Percentiles rank a stretch among this genome's conserved stretches.
These are phyloP conservation scores for Pseudochaenichthys georgianus DNA, from an alignment of 2,797 vertebrate genomes.

Conservation along the genomic window DNA sequence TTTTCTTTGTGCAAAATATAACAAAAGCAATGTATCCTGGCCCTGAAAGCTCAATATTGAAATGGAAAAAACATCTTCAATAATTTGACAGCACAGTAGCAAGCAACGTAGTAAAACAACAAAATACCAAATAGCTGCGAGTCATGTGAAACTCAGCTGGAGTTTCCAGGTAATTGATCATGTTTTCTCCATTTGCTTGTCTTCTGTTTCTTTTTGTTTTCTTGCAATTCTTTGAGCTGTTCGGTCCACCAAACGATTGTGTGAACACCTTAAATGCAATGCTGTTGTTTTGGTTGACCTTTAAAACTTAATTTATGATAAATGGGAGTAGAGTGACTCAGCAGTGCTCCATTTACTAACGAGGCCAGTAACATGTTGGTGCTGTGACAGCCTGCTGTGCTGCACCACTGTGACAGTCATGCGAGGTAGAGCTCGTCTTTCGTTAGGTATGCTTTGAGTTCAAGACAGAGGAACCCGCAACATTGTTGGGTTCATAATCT, in stretches of 20 bases:
- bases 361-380: slow-evolving; percentile 38
- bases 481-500: neutral
- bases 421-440: slow-evolving; percentile 34
- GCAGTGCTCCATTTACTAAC: slow-evolving; percentile 6
- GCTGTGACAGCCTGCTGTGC: slow-evolving; percentile 28
- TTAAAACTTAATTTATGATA: neutral
- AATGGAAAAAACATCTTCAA: neutral
- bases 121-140: neutral
- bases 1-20: too few species aligned
- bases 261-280: neutral
- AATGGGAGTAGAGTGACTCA: slow-evolving; percentile 5
- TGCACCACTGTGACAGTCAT: slow-evolving; percentile 15
- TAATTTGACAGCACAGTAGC: too few species aligned
- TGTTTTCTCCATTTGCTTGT: neutral
- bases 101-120: neutral
- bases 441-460: neutral
- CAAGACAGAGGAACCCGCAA: neutral
- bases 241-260: neutral
- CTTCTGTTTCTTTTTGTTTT: neutral
- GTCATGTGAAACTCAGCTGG: neutral
- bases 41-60: neutral
- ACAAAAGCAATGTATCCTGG: neutral
- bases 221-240: neutral
- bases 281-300: slow-evolving; percentile 1
- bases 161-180: too few species aligned